Conservation (phyloP, 1,140 invertebrate species). For the Trichonephila inaurata region DNA sequence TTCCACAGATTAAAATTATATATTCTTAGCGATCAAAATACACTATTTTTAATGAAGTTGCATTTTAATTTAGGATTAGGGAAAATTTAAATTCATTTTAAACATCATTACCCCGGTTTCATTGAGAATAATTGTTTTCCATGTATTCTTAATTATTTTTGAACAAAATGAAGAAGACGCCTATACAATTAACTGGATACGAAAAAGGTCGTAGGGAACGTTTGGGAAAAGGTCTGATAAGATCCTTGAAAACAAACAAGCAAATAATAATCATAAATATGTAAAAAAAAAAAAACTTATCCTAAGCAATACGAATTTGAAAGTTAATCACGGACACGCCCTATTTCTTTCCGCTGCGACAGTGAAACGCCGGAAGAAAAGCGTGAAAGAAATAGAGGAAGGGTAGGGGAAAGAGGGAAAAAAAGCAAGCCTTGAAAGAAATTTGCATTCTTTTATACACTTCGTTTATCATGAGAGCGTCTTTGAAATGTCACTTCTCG, state of each 20-base stretch:
- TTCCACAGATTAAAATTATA: too few relatives aligned
- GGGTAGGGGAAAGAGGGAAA: neutral
- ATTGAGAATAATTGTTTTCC: too few relatives aligned
- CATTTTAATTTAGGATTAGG: too few relatives aligned
- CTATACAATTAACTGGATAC: neutral
- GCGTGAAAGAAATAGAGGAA: neutral
- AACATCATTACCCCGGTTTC: too few relatives aligned
- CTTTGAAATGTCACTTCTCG: conserved; percentile 59
- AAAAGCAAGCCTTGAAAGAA: conserved; percentile 34
- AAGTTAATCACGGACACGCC: conserved; percentile 45
- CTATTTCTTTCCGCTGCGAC: conserved; percentile 9
- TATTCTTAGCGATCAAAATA: too few relatives aligned
- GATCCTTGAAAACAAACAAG: neutral
- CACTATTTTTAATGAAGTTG: too few relatives aligned
- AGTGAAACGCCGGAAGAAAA: conserved; percentile 33
- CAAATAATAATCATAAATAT: neutral
- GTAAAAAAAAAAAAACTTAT: neutral
- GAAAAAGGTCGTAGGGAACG: conserved; percentile 23
- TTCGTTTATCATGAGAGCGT: conserved; percentile 64
- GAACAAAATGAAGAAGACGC: neutral
- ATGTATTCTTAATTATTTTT: too few relatives aligned
- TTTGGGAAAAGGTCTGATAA: neutral
- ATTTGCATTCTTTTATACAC: conserved; percentile 53
- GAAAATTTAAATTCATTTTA: too few relatives aligned
- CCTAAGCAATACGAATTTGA: conserved; percentile 21